phyloP scores from a whole-genome alignment of 1,140 invertebrate species.

The Solenopsis invicta region DNA sequence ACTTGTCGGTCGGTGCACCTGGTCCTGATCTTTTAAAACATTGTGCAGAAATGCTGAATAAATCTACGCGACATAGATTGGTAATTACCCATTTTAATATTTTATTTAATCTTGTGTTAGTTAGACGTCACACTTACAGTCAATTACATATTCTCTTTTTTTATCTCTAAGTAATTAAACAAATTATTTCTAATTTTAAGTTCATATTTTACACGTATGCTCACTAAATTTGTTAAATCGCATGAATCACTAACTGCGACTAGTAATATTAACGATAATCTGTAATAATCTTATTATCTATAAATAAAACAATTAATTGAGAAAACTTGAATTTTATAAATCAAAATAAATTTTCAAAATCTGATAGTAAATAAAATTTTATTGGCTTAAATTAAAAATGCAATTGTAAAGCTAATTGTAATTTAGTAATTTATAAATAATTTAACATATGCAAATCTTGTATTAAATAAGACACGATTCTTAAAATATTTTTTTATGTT shows the following conservation, averaged over 20 bases:
- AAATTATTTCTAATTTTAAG: background rate
- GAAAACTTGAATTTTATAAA: background rate
- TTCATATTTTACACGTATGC: background rate
- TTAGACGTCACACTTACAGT: background rate
- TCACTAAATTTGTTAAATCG: background rate
- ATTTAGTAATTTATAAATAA: background rate
- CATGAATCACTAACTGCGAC: background rate
- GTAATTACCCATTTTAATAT: conserved; percentile 76
- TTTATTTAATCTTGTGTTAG: background rate
- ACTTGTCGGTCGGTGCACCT: conserved; percentile 88
- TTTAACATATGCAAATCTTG: background rate
- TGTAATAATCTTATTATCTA: no score
- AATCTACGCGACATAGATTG: conserved; percentile 86
- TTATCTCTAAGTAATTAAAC: background rate
- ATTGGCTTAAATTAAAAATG: background rate
- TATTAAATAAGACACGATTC: background rate
- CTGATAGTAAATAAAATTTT: background rate
- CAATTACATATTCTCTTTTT: background rate
- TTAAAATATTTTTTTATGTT: conserved; percentile 1
- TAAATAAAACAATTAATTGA: background rate
- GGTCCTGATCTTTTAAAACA: conserved; percentile 87
- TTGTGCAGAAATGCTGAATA: conserved; percentile 85
- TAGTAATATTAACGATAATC: background rate
- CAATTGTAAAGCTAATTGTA: background rate
- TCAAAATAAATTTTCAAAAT: background rate